Base-by-base conservation (phyloP, 2,888 invertebrate genomes). In the Hemaris fuciformis region DNA sequence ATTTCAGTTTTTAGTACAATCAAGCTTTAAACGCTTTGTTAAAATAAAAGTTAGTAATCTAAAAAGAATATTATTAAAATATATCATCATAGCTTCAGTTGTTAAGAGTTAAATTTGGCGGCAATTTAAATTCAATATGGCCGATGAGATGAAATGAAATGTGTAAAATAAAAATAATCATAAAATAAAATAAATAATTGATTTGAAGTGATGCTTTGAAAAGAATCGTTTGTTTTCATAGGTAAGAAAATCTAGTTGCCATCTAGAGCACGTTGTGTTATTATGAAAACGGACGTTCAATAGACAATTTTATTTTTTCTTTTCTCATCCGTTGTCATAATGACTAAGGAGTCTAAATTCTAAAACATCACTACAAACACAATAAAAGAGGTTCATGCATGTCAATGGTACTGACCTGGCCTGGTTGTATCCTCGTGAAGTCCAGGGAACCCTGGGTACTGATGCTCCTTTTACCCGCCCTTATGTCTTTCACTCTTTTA, bases 401-500 rank as follows among this genome's bases (percentile, higher is more conserved):
- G 60, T 57, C 66, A 69, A 63, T 72, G 70, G 69, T 76, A 87
- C 90, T 77, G 89, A 93, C 93, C 93, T 93, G 91, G 65, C 90
- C 89, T 0, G 89, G 87, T 60, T 87, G 88, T 84, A 90, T 76
- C 70, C 91, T 84, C 31, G 89, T 87, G 75, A 91, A 91, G 79
- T 92, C 92, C 69, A 92, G 66, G 0, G 92, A 91, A 0, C 91
- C 91, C 69, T 91, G 92, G 78, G 81, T 92, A 76, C 86, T 94
- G 87, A 88, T 94, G 89, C 89, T 94, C 62, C 95, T 93, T 87
- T 98, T 98, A 57, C 98, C 98, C 59, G 97, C 96, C 74, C 96
- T 95, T 64, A 98, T 97, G 83, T 98, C 98, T 89, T 99, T 98
- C 60, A 99, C 96, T 85, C 99, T 95, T 88, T 99, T 99, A 75